These are phyloP conservation scores for Drosophila buzzatii DNA, from an alignment of 2,888 invertebrate genomes.

Conservation along the genomic window DNA sequence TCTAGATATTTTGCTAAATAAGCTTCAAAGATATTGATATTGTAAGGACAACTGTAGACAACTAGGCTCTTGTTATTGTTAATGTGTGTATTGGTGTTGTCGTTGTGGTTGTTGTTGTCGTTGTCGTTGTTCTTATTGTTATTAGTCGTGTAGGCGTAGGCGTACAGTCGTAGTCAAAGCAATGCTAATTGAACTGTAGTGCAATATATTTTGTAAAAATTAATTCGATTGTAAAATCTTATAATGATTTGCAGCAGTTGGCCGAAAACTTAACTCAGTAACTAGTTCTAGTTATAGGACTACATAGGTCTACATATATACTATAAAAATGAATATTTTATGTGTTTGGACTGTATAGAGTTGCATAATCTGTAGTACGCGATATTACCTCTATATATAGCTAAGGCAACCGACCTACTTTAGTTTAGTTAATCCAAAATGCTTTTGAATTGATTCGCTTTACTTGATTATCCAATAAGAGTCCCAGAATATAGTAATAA, in stretches of 20 bases:
- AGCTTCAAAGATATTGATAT: constrained; percentile 31
- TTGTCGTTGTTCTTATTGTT: constrained; percentile 33
- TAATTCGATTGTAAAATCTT: constrained; percentile 7
- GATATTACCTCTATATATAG: constrained; percentile 30
- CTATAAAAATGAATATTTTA: background rate
- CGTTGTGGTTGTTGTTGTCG: constrained; percentile 27
- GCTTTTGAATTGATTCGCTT: constrained; percentile 4
- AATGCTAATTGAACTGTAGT: constrained; percentile 43
- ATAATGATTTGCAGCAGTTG: constrained; percentile 17
- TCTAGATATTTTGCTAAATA: constrained; percentile 67
- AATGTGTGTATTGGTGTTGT: constrained; percentile 40
- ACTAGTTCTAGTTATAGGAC: constrained; percentile 21
- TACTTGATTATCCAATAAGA: background rate
- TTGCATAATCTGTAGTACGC: constrained; percentile 19
- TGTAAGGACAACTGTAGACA: constrained; percentile 32
- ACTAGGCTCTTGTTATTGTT: constrained; percentile 53
- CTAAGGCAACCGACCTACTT: background rate
- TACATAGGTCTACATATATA: constrained; percentile 8
- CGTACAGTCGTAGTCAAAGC: constrained; percentile 43
- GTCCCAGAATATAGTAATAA: background rate
- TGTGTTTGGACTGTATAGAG: constrained; percentile 30
- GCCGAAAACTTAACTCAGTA: constrained; percentile 42
- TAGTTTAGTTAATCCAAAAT: constrained; percentile 6
- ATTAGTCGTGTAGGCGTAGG: constrained; percentile 30
- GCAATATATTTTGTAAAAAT: constrained; percentile 59